Evolutionary conservation across 1,140 invertebrate genomes (phyloP).

Genomic region (Leptoteleia sp.): DNA sequence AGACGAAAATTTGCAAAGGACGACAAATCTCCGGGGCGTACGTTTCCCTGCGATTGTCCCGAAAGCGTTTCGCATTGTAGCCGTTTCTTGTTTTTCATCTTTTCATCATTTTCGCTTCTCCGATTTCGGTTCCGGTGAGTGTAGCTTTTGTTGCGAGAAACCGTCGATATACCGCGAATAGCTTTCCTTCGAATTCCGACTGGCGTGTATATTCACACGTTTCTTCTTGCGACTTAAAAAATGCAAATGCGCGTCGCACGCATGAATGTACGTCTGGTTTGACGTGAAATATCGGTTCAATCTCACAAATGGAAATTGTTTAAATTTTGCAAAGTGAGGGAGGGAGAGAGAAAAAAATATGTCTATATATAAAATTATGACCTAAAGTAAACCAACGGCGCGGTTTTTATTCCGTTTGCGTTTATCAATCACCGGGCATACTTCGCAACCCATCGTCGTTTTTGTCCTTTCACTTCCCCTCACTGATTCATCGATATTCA

Average conservation of each 20-base stretch:
- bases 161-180: conserved; percentile 22
- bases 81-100: conserved; percentile 39
- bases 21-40: conserved; percentile 36
- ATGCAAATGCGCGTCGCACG: conserved; percentile 8
- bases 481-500: conserved; percentile 38
- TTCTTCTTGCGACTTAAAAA: conserved; percentile 34
- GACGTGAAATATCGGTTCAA: too few relatives aligned
- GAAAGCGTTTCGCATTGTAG: conserved; percentile 35
- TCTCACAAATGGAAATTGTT: too few relatives aligned
- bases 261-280: not conserved
- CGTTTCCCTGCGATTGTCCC: conserved; percentile 22
- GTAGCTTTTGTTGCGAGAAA: conserved; percentile 27
- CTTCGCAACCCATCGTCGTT: conserved; percentile 27
- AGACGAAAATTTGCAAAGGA: conserved; percentile 33
- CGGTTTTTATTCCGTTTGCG: conserved; percentile 68
- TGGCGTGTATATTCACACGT: conserved; percentile 22
- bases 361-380: too few relatives aligned
- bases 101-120: conserved; percentile 35
- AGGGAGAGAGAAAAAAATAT: too few relatives aligned
- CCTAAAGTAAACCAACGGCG: conserved; percentile 43
- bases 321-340: too few relatives aligned
- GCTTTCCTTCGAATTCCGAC: conserved; percentile 6
- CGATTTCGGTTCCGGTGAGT: conserved; percentile 25
- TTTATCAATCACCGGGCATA: conserved; percentile 70
- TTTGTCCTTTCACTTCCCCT: conserved; percentile 5